Evolutionary conservation across 2,113 vertebrate species (phyloP).

Genomic region (Misgurnus anguillicaudatus): DNA sequence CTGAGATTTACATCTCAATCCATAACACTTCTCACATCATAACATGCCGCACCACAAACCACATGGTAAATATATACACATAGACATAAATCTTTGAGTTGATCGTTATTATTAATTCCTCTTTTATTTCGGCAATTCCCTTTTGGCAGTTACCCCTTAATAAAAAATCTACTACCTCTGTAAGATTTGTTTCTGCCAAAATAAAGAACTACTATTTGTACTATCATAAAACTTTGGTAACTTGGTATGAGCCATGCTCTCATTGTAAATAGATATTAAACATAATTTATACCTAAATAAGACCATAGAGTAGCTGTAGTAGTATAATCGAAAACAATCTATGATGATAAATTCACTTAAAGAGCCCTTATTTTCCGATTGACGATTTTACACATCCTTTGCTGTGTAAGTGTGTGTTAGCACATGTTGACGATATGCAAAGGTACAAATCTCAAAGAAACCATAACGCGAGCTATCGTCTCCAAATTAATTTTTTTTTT

Average conservation of each 20-base stretch:
- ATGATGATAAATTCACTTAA: too few relatives aligned
- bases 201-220: not conserved
- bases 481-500: too few relatives aligned
- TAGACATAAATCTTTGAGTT: constrained; percentile 22
- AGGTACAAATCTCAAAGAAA: too few relatives aligned
- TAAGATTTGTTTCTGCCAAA: not conserved
- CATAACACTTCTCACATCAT: not conserved
- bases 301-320: too few relatives aligned
- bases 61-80: constrained; percentile 26
- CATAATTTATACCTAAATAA: too few relatives aligned
- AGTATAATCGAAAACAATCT: too few relatives aligned
- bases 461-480: too few relatives aligned
- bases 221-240: not conserved
- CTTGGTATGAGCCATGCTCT: not conserved
- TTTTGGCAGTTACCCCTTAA: not conserved
- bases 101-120: not conserved
- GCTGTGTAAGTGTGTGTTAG: too few relatives aligned
- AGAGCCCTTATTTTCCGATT: too few relatives aligned
- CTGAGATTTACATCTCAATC: constrained; percentile 44
- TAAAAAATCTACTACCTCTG: not conserved
- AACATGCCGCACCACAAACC: not conserved
- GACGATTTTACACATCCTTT: too few relatives aligned
- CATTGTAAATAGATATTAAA: too few relatives aligned
- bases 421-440: too few relatives aligned
- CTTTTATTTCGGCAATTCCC: not conserved